Evolutionary conservation across 2,797 vertebrate genomes (phyloP).

Genomic region (Pteronotus mesoamericanus): DNA sequence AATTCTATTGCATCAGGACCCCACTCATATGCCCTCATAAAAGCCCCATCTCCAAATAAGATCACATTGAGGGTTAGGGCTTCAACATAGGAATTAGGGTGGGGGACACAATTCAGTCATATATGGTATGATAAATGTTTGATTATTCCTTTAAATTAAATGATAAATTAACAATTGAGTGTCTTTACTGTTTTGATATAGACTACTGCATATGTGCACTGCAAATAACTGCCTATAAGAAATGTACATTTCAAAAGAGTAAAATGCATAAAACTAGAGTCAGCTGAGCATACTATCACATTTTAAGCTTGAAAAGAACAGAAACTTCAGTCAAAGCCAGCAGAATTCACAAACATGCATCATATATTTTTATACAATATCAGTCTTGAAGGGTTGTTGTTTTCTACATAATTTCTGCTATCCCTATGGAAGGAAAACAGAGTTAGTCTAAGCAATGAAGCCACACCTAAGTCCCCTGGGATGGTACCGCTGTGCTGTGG

Average conservation of each 20-base stretch:
- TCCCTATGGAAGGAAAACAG: background rate
- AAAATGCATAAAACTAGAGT: background rate
- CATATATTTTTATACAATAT: background rate
- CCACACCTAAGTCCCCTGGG: background rate
- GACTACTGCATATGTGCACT: background rate
- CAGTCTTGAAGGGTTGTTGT: background rate
- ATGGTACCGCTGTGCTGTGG: background rate
- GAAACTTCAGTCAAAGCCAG: background rate
- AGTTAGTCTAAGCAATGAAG: background rate
- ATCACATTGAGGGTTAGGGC: background rate
- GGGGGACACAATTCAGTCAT: background rate
- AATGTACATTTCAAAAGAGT: background rate
- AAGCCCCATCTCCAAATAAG: background rate
- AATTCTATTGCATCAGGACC: background rate
- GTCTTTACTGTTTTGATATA: constrained; percentile 10
- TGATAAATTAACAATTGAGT: constrained; percentile 4
- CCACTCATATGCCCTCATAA: background rate
- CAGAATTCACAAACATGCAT: background rate
- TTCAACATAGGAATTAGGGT: background rate
- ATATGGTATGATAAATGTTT: background rate
- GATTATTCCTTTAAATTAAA: constrained; percentile 6
- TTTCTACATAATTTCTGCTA: background rate
- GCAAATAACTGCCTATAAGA: background rate
- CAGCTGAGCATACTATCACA: background rate
- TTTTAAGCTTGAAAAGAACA: constrained; percentile 33